Evolutionary conservation across 92 coral and sea anemone genomes (phyloP).

Genomic region (Micromussa lordhowensis): DNA sequence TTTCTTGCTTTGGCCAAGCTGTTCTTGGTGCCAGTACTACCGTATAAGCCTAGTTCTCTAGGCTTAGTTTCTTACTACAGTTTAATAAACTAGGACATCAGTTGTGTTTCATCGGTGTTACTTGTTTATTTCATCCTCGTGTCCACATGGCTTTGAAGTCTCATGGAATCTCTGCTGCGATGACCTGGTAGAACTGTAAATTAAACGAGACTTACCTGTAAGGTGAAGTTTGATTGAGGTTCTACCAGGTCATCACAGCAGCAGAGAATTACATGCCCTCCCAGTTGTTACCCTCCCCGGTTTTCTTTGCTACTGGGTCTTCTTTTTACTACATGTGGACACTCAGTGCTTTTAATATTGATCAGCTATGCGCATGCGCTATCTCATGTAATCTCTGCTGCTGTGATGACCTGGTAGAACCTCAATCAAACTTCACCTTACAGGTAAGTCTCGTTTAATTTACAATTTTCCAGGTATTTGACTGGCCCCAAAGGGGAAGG

Average conservation of each 20-base stretch:
- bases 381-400: slow-evolving; percentile 31
- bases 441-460: too few species aligned
- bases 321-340: background rate
- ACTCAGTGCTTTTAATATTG: slow-evolving; percentile 8
- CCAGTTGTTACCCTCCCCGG: slow-evolving; percentile 27
- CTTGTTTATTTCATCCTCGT: background rate
- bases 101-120: background rate
- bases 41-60: slow-evolving; percentile 4
- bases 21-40: slow-evolving; percentile 1
- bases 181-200: slow-evolving; percentile 20
- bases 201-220: too few species aligned
- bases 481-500: too few species aligned
- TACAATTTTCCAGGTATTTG: background rate
- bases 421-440: too few species aligned
- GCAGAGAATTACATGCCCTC: slow-evolving; percentile 33
- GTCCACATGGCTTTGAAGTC: slow-evolving; percentile 20
- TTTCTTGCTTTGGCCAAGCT: slow-evolving; percentile 25
- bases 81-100: slow-evolving; percentile 11
- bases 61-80: background rate
- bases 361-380: slow-evolving; percentile 25
- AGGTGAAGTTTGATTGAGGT: too few species aligned
- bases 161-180: slow-evolving; percentile 30
- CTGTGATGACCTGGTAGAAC: slow-evolving; percentile 36
- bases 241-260: slow-evolving; percentile 26
- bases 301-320: background rate